These are phyloP conservation scores for Spodoptera picta DNA, from an alignment of 2,888 invertebrate genomes.

Conservation along the genomic window DNA sequence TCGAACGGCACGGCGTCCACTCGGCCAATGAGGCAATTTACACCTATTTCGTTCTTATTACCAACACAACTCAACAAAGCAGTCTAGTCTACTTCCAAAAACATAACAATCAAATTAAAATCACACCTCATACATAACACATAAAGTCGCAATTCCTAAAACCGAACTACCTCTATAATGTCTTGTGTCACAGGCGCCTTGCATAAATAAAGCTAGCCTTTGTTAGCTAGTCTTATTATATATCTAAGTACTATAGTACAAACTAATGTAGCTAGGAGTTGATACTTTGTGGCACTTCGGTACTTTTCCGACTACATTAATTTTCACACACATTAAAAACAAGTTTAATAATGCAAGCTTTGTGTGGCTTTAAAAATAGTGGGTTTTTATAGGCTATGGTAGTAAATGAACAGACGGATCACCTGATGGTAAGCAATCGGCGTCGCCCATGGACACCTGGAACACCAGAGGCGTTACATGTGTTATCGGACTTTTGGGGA, in stretches of 20 bases:
- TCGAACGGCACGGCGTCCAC: too few species aligned
- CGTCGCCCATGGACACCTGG: too few species aligned
- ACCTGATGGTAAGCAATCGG: too few species aligned
- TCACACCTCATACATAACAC: neutral
- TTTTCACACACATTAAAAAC: conserved; percentile 83
- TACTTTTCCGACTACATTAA: conserved; percentile 82
- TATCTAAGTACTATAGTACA: conserved; percentile 23
- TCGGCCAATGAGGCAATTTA: too few species aligned
- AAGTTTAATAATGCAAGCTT: conserved; percentile 78
- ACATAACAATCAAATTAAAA: neutral
- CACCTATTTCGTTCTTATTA: too few species aligned
- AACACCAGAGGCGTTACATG: too few species aligned
- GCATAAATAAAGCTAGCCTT: conserved; percentile 53
- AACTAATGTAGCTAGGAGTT: conserved; percentile 22
- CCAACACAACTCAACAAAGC: too few species aligned
- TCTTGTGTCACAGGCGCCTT: conserved; percentile 48
- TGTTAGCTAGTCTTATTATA: conserved; percentile 43
- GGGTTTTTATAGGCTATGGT: neutral
- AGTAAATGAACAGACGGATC: too few species aligned
- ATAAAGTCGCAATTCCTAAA: conserved; percentile 31
- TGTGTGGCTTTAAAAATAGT: conserved; percentile 59
- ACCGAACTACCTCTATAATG: conserved; percentile 12
- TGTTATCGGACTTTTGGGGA: too few species aligned
- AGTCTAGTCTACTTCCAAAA: neutral
- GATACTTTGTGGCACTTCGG: conserved; percentile 36